Base-by-base conservation (phyloP, 2,113 vertebrate genomes). In the Hymenochirus boettgeri region DNA sequence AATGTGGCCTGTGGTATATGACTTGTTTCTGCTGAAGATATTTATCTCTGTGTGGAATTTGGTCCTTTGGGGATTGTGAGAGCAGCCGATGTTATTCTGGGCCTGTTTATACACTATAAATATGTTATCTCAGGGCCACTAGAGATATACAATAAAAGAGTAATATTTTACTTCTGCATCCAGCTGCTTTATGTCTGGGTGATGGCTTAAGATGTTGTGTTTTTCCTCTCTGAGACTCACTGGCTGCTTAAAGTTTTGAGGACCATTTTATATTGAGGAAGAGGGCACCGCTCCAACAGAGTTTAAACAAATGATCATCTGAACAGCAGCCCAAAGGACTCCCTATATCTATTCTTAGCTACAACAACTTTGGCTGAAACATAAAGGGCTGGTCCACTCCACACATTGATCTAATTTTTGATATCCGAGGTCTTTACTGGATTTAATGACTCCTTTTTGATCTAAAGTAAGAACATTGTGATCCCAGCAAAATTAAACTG, bases 281-380 rank as follows among this genome's bases (percentile, higher is more conserved):
- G 62, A 61, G 73, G 76, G 75, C 67, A 73, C 48, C 61, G 29
- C 4, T 80, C 83, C 78, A 85, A 72, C 26, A 51, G 67, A 75
- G 72, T 81, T 79, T 78, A 78, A 76, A 79, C 69, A 76, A 79
- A 62, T 26, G 65, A 73, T 25, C 33, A 54, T 61, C 27, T 65
- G 74, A 72, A 71, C 72, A 76, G 75, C 57, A 4, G 75, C 77
- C 80, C 29, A 66, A 75, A 73, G 65, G 74, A 62, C 82, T 85
- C 77, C 76, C 77, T 42, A 0, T 0, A 53, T 62, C 85, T 86
- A 80, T 79, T 80, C 73, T 82, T 78, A 85, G 86, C 74, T 23
- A 69, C 71, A 57, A 75, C 57, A 29, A 59, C 75, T 42, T 65
- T 79, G 81, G 80, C 74, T 69, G 73, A 69, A 77, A 76, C 77